Base-by-base conservation (phyloP, 2,888 invertebrate species). In the Zele albiditarsus region DNA sequence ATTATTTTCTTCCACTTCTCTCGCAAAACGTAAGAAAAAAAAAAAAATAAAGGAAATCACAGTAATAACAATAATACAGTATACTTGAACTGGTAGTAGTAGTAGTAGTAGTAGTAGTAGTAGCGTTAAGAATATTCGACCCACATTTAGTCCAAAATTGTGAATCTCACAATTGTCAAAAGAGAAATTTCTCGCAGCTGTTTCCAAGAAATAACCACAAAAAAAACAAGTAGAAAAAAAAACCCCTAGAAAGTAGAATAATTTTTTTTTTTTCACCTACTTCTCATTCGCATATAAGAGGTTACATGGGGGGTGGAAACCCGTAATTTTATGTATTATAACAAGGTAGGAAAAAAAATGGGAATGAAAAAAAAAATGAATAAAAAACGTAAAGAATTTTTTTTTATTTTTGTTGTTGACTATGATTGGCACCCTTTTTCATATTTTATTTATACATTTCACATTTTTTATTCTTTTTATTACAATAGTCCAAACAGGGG, bases 111-210 rank as follows among this genome's bases (percentile, higher is more conserved):
- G n/a, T 12, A 27, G 27, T 23, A 63, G 28, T 38, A 49, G 28
- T 38, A 20, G 67, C 28, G 53, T 60, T 23, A 46, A 68, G 62
- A 68, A 63, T 53, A 60, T 63, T 68, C 38, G 67, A 74, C 74
- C 74, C 38, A 74, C 23, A 69, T 68, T 63, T 49, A 20, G 25
- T 33, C 42, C 23, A 27, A 46, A 67, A 31, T 27, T 46, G 49
- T 25, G 42, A 42, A 46, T 46, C 46, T 6, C n/a, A 3, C 46
- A 46, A 46, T 69, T 57, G 33, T 38, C 53, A 33, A 38, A 49
- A 16, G 33, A 65, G 65, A 74, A 57, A 70, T 70, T 46, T 25
- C 31, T 58, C 23, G 74, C 75, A 75, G 75, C 71, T 75, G 75
- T 75, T 75, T 75, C 66, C 42, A 42, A 58, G 58, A 65, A 70